phyloP scores from a whole-genome alignment of 2,797 vertebrate genomes.

The Hippoglossus hippoglossus region DNA sequence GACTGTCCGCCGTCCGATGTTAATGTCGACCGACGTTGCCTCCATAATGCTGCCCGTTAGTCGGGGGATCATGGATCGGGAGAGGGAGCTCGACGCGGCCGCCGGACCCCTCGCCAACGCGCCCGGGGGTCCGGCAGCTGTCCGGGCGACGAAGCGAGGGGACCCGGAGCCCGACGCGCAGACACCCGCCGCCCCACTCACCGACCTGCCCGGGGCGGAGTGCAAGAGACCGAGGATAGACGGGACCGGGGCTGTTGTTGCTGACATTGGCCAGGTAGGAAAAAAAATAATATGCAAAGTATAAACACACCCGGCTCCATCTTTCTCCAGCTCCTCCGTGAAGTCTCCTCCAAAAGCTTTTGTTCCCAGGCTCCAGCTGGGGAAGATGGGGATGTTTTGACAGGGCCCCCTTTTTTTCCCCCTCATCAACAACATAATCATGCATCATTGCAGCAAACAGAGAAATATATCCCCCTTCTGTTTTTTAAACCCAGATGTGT shows the following conservation, averaged over 20 bases:
- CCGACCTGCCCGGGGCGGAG: constrained; percentile 78
- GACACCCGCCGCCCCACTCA: constrained; percentile 66
- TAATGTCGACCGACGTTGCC: constrained; percentile 87
- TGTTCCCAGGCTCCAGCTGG: constrained; percentile 56
- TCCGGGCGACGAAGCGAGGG: constrained; percentile 83
- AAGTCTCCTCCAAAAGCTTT: constrained; percentile 46
- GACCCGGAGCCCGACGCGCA: constrained; percentile 84
- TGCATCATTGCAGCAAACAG: constrained; percentile 53
- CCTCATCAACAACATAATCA: constrained; percentile 44
- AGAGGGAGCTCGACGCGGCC: constrained; percentile 79
- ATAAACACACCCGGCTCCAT: constrained; percentile 17
- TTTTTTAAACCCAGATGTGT: not conserved
- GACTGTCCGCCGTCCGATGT: constrained; percentile 80
- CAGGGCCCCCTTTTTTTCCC: constrained; percentile 15
- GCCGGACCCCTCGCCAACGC: constrained; percentile 71
- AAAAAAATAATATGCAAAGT: not conserved
- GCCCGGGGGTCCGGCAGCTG: constrained; percentile 71
- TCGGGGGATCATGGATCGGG: constrained; percentile 84
- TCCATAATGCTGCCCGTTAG: constrained; percentile 83
- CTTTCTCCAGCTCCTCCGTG: not conserved
- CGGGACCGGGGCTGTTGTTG: constrained; percentile 73
- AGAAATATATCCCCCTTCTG: not conserved
- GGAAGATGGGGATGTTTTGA: constrained; percentile 57
- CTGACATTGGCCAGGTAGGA: constrained; percentile 83
- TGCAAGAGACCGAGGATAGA: constrained; percentile 85